A percentile compares a stretch with the other conserved stretches of the same genome.
Evolutionary conservation across 2,797 vertebrate genomes (phyloP).

Genomic region (Falco concolor): DNA sequence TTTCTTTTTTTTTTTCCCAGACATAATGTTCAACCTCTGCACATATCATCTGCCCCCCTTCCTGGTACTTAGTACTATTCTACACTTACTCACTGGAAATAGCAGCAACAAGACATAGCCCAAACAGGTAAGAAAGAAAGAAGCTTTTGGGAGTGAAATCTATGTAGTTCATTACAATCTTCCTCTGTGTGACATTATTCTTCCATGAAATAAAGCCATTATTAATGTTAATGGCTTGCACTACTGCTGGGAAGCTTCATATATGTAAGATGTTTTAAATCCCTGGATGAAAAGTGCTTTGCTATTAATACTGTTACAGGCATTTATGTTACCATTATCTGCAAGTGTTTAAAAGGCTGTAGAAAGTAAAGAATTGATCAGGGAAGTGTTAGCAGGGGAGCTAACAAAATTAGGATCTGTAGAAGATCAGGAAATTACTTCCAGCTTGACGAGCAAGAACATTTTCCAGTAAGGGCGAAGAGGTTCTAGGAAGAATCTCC

Average conservation of each 20-base stretch:
- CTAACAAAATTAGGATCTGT: slow-evolving; percentile 24
- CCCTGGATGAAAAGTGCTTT: neutral
- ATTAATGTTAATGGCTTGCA: slow-evolving; percentile 5
- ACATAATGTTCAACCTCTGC: neutral
- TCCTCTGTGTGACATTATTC: neutral
- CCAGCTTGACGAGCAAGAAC: neutral
- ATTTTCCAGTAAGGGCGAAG: slow-evolving; percentile 37
- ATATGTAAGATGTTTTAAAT: neutral
- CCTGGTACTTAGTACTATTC: neutral
- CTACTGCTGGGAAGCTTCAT: slow-evolving; percentile 25
- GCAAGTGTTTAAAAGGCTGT: slow-evolving; percentile 1
- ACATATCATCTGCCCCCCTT: neutral
- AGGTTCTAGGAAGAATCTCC: slow-evolving; percentile 39
- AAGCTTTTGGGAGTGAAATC: neutral
- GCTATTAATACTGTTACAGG: neutral
- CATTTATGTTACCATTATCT: neutral
- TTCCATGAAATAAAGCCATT: neutral
- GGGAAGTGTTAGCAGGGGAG: neutral
- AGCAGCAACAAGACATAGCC: neutral
- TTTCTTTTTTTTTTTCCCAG: neutral
- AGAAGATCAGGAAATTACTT: slow-evolving; percentile 30
- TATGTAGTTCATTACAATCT: neutral
- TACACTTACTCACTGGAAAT: neutral
- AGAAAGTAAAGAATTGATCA: slow-evolving; percentile 9
- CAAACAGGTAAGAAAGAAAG: neutral